phyloP scores from a whole-genome alignment of 1,140 invertebrate species.

The Galleria mellonella region DNA sequence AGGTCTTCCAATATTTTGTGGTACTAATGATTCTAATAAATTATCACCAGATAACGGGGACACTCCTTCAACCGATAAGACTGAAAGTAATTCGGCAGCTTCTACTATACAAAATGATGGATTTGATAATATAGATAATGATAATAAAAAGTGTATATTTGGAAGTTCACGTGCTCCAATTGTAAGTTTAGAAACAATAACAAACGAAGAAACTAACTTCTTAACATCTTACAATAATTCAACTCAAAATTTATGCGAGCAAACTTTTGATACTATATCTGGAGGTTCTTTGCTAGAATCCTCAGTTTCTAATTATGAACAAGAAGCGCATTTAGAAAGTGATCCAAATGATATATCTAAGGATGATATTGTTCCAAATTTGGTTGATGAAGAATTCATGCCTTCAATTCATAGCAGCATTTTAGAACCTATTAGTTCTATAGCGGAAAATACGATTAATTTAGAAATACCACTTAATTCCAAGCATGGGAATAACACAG shows the following conservation, averaged over 20 bases:
- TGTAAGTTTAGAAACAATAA: constrained; percentile 39
- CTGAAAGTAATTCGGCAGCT: constrained; percentile 65
- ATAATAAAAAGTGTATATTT: constrained; percentile 18
- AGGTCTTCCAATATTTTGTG: constrained; percentile 64
- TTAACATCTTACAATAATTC: neutral
- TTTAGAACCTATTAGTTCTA: constrained; percentile 68
- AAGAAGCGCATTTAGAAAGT: constrained; percentile 4
- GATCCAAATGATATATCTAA: constrained; percentile 2
- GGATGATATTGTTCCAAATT: constrained; percentile 33
- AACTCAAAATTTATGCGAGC: constrained; percentile 6
- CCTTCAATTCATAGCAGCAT: constrained; percentile 72
- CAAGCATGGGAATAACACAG: constrained; percentile 52
- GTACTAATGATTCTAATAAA: constrained; percentile 49
- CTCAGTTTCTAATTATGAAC: neutral
- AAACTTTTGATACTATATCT: constrained; percentile 19
- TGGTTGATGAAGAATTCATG: constrained; percentile 66
- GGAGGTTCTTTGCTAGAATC: neutral
- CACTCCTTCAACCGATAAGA: constrained; percentile 71
- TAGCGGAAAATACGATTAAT: constrained; percentile 75
- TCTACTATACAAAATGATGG: constrained; percentile 68
- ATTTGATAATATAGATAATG: constrained; percentile 39
- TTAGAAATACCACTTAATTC: constrained; percentile 75
- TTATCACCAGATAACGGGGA: constrained; percentile 61
- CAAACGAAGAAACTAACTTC: constrained; percentile 18
- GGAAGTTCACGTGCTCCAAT: constrained; percentile 34